Evolutionary conservation across 2,113 vertebrate species (phyloP).

Genomic region (Misgurnus mizolepis): DNA sequence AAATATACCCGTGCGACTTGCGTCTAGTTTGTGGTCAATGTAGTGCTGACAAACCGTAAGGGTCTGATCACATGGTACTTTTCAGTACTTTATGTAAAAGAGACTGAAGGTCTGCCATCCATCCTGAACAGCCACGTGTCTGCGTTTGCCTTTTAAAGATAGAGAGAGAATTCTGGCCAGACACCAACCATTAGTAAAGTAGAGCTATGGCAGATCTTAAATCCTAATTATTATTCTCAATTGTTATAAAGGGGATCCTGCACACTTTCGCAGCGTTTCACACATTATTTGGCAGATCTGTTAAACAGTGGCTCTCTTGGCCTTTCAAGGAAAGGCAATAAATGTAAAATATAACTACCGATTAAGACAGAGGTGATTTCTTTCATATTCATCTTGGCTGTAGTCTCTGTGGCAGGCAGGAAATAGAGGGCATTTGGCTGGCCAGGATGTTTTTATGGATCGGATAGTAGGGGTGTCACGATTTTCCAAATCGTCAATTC

Average conservation of each 20-base stretch:
- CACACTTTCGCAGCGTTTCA: slow-evolving; percentile 56
- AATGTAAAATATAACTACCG: slow-evolving; percentile 62
- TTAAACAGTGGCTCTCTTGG: slow-evolving; percentile 53
- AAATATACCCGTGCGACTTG: no score
- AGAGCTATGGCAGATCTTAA: slow-evolving; percentile 53
- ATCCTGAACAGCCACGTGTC: not conserved
- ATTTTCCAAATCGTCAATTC: no score
- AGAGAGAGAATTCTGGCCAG: slow-evolving; percentile 31
- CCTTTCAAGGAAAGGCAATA: slow-evolving; percentile 46
- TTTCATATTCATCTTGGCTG: slow-evolving; percentile 57
- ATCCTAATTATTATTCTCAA: slow-evolving; percentile 60
- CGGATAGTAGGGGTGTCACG: no score
- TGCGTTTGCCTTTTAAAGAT: slow-evolving; percentile 22
- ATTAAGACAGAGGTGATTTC: slow-evolving; percentile 60
- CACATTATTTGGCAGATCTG: slow-evolving; percentile 49
- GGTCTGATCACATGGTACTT: no score
- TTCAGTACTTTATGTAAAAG: no score
- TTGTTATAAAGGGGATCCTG: slow-evolving; percentile 36
- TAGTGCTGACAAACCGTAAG: no score
- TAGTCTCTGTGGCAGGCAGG: slow-evolving; percentile 34
- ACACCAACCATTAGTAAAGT: slow-evolving; percentile 51
- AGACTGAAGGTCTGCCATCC: not conserved
- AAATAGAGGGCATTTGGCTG: slow-evolving; percentile 57
- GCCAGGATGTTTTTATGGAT: slow-evolving; percentile 27
- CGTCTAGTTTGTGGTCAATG: no score